Conservation (phyloP, 2,113 vertebrate species). For the Atrichornis clamosus region DNA sequence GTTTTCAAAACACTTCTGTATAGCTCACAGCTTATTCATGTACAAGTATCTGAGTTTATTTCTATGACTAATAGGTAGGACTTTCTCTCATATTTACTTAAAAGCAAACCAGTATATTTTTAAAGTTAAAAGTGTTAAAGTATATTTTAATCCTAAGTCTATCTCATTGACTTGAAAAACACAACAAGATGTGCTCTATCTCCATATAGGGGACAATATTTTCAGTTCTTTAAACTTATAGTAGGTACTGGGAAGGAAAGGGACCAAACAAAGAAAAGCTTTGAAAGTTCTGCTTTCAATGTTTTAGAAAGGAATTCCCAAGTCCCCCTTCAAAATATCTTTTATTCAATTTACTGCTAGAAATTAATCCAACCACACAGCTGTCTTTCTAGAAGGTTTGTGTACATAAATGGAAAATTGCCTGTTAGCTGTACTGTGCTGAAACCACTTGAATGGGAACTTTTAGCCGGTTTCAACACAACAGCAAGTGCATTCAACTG, state of each 20-base stretch:
- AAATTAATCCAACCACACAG: conserved; percentile 62
- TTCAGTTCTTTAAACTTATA: conserved; percentile 24
- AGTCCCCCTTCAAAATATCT: conserved; percentile 41
- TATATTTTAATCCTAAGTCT: neutral
- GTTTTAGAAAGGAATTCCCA: conserved; percentile 37
- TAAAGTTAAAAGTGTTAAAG: neutral
- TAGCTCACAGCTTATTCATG: neutral
- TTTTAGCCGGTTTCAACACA: conserved; percentile 52
- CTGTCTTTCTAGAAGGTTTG: conserved; percentile 58
- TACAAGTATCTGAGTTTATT: neutral
- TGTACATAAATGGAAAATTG: conserved; percentile 65
- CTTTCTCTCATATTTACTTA: neutral
- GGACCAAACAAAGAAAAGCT: neutral
- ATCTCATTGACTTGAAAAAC: neutral
- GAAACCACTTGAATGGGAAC: conserved; percentile 63
- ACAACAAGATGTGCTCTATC: neutral
- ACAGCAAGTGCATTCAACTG: conserved; percentile 61
- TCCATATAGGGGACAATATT: neutral
- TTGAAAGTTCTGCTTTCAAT: conserved; percentile 35
- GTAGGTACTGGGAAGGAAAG: neutral
- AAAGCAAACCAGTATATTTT: neutral
- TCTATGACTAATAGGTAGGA: neutral
- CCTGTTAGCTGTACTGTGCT: conserved; percentile 51
- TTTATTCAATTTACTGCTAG: conserved; percentile 54
- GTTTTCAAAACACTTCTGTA: neutral